These are phyloP conservation scores for Meandrina meandrites DNA, from an alignment of 92 coral and sea anemone species.

Conservation along the genomic window DNA sequence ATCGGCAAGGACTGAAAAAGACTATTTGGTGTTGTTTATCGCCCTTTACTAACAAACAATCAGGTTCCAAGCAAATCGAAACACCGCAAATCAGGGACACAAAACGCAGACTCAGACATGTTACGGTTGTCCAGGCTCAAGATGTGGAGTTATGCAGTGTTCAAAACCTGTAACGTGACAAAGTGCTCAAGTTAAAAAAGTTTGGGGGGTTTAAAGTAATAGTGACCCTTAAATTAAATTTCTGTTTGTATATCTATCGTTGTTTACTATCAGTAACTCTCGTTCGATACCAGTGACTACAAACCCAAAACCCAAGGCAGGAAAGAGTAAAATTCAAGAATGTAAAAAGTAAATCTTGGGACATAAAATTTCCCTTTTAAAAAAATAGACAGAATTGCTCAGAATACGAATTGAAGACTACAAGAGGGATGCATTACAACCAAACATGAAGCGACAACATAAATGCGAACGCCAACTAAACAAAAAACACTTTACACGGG, in stretches of 20 bases:
- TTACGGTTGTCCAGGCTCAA: not conserved
- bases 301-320: not conserved
- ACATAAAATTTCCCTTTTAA: not conserved
- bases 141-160: not conserved
- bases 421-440: not conserved
- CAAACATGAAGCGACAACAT: not conserved
- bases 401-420: not conserved
- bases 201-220: not conserved
- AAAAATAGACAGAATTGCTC: not conserved
- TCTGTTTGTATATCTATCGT: not conserved
- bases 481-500: not conserved
- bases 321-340: not conserved
- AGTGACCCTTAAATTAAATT: not conserved
- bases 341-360: not conserved
- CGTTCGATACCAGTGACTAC: not conserved
- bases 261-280: not conserved
- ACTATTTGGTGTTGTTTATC: constrained; percentile 1
- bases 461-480: not conserved
- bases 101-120: not conserved
- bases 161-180: not conserved
- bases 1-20: constrained; percentile 1
- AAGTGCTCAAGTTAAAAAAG: not conserved
- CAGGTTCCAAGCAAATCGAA: not conserved
- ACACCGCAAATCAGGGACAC: not conserved
- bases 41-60: not conserved